Evolutionary conservation across 1,140 invertebrate genomes (phyloP).

Genomic region (Lasioglossum baleicum): DNA sequence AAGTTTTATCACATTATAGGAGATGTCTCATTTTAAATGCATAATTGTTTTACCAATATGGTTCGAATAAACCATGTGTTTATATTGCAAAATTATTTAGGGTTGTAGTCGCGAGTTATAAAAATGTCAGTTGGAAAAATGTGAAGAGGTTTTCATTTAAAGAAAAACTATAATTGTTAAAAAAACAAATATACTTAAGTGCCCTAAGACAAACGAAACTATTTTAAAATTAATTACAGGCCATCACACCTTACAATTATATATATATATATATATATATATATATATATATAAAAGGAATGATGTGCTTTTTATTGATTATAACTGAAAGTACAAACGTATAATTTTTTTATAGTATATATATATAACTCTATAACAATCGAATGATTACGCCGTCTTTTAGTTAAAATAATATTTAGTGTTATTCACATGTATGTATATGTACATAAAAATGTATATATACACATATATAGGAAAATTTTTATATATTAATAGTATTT

Average conservation of each 20-base stretch:
- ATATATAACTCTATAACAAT: not conserved
- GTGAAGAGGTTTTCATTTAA: not conserved
- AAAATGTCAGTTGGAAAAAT: not conserved
- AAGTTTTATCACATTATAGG: not conserved
- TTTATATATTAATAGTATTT: conserved; percentile 15
- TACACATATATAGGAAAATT: conserved; percentile 3
- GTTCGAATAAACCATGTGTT: not conserved
- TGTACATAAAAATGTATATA: not conserved
- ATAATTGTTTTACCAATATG: not conserved
- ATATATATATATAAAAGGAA: conserved; percentile 20
- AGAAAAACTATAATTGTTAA: conserved; percentile 3
- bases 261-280: not conserved
- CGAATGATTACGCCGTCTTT: conserved; percentile 6
- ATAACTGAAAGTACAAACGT: conserved; percentile 15
- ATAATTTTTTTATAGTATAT: conserved; percentile 1
- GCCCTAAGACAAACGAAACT: conserved; percentile 1
- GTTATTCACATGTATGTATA: not conserved
- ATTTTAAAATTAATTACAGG: not conserved
- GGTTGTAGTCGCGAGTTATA: not conserved
- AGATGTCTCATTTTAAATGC: conserved; percentile 19
- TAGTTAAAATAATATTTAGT: conserved; percentile 27
- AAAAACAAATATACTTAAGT: not conserved
- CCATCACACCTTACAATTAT: conserved; percentile 11
- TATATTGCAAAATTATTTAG: not conserved
- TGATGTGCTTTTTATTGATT: not conserved